Evolutionary conservation across 1,140 invertebrate genomes (phyloP), one percentile per base, ranked within the genome.

Genomic region (Pseudoatta argentina): DNA sequence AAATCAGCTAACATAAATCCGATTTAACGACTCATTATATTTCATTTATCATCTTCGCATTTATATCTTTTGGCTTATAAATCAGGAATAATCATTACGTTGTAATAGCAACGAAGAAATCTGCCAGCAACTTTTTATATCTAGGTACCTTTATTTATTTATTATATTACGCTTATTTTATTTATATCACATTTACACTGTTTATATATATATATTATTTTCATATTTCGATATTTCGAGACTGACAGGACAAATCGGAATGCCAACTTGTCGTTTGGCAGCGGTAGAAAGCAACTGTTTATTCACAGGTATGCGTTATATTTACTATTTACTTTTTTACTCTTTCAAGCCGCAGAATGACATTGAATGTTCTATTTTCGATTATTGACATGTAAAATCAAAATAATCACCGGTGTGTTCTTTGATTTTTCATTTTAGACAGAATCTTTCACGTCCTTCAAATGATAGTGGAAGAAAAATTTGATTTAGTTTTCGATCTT

Each of bases 241-340:
- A 30, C 39, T 21, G 21, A 16, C 30, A 59, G 53, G 5, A 76
- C 16, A 57, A 48, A 0, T 44, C 1, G 39, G 0, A 44, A 30
- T 77, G 75, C 24, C 75, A 64, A 48, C 39, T 63, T 44, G 24
- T 44, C n/a, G 34, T 21, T 63, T 48, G 57, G 34, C 21, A 77
- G 39, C 59, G 75, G 21, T 44, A 14, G 10, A 44, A 61, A 63
- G 16, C 8, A 77, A 27, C 6, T 59, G 3, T 72, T 18, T 30
- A 8, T 16, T 59, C 34, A 12, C 18, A 39, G 66, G 5, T 63
- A 27, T 8, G 16, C 39, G 24, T 27, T 30, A 64, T 30, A 77
- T 48, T 63, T 27, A 30, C 18, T 63, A 48, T 77, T 77, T 77
- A 27, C 3, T 44, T 64, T 44, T 48, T 44, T 27, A 30, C 16